These are phyloP conservation scores for Cabera pusaria DNA, from an alignment of 2,888 invertebrate genomes.

Conservation along the genomic window DNA sequence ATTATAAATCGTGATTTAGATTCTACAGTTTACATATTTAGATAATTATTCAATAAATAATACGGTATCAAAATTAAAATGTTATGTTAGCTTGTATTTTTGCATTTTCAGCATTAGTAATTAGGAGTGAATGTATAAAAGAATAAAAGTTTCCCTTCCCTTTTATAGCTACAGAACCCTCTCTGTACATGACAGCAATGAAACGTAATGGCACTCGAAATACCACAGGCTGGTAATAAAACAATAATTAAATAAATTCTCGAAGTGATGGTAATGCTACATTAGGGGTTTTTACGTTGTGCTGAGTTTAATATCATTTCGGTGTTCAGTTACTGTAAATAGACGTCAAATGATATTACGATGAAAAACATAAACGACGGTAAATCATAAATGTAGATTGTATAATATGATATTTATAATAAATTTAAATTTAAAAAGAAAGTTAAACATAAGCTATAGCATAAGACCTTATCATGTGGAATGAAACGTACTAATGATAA, in stretches of 20 bases:
- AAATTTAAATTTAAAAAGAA: too few species aligned
- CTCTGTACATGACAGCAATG: constrained; percentile 42
- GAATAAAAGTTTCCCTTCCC: constrained; percentile 23
- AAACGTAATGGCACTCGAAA: constrained; percentile 42
- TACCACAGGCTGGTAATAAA: constrained; percentile 36
- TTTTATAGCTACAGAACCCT: constrained; percentile 34
- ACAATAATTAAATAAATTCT: constrained; percentile 45
- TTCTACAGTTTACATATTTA: neutral
- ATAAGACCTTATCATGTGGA: too few species aligned
- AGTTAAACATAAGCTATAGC: too few species aligned
- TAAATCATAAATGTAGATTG: too few species aligned
- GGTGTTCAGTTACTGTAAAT: too few species aligned
- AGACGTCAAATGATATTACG: too few species aligned
- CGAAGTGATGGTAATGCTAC: constrained; percentile 26
- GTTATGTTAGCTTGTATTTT: too few species aligned
- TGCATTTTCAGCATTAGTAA: too few species aligned
- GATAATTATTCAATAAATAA: neutral
- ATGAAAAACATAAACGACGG: too few species aligned
- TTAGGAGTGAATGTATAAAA: constrained; percentile 13
- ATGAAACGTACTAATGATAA: too few species aligned
- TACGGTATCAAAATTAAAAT: too few species aligned
- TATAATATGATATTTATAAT: too few species aligned
- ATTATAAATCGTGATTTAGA: constrained; percentile 11
- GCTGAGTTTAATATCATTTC: constrained; percentile 1
- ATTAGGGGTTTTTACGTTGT: constrained; percentile 3